Base-by-base conservation (phyloP, 2,888 invertebrate species). In the Campoplex capitator region DNA sequence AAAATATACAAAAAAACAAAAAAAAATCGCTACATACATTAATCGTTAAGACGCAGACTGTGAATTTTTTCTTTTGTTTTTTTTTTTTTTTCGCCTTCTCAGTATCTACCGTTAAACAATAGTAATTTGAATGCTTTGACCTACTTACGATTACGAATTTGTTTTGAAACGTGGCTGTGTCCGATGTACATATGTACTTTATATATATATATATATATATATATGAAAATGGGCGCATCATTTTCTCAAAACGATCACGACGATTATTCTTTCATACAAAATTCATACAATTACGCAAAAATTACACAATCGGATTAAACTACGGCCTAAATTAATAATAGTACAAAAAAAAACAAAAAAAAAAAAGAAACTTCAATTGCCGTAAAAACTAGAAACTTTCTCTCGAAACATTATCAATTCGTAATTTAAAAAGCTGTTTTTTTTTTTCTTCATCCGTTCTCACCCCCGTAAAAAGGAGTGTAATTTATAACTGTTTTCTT, bases 161-260 rank as follows among this genome's bases (percentile, higher is more conserved):
- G 88, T 83, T 80, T 90, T 89, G 88, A 89, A 90, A 71, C 68
- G 89, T 87, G 89, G 88, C 86, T 87, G 86, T 89, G 73, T 90
- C 89, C 89, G 92, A 62, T 13, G 32, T 23, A 58, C 58, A 58
- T 58, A 13, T 89, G 91, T 90, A 90, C 89, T 89, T 38, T 81
- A 79, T 86, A 86, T 58, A 91, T 89, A 23, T 23, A 23, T 23
- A 23, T 23, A 23, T 23, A 23, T 81, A 79, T 86, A 86, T 58
- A 80, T 51, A 13, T 89, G 90, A 90, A 93, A 92, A 92, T 91
- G 91, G 92, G 92, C 92, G 92, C 90, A 91, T 90, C 81, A 86
- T 87, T 91, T 62, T 62, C 76, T 71, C 65, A n/a, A 51, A 89
- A 89, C 89, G 88, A 84, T 76, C 65, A 38, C 87, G 77, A 80